Conservation (phyloP, 2,113 vertebrate species). For the Notarius quadriscutis region DNA sequence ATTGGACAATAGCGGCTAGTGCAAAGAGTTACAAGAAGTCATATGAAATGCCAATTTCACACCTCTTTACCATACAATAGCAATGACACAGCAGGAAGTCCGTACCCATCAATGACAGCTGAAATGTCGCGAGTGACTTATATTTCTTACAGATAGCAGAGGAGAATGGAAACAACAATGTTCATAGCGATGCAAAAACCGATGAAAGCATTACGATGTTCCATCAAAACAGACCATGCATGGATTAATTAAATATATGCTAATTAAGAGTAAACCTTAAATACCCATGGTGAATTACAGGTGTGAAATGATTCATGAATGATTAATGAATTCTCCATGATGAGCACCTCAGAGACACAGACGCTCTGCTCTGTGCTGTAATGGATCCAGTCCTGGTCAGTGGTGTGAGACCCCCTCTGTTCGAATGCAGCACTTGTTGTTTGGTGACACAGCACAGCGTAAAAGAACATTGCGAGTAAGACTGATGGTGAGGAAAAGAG, state of each 20-base stretch:
- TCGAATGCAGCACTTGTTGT: conserved; percentile 39
- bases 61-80: conserved; percentile 22
- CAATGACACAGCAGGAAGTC: background rate
- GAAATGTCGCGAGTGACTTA: conserved; percentile 28
- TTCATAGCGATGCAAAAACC: background rate
- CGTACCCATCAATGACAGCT: background rate
- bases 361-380: background rate
- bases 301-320: conserved; percentile 36
- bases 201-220: background rate
- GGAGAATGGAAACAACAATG: background rate
- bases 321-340: background rate
- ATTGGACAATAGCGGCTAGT: conserved; percentile 61
- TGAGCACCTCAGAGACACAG: background rate
- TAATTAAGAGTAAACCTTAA: conserved; percentile 30
- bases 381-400: conserved; percentile 15
- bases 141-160: conserved; percentile 11
- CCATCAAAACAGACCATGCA: background rate
- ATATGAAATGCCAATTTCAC: conserved; percentile 31
- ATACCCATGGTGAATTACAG: conserved; percentile 15
- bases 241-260: conserved; percentile 4
- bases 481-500: conserved; percentile 49
- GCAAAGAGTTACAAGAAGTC: conserved; percentile 35
- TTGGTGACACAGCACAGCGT: conserved; percentile 43
- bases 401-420: conserved; percentile 14
- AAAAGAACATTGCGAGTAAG: conserved; percentile 46